phyloP scores from a whole-genome alignment of 1,140 invertebrate species.

The Papilio polyxenes region DNA sequence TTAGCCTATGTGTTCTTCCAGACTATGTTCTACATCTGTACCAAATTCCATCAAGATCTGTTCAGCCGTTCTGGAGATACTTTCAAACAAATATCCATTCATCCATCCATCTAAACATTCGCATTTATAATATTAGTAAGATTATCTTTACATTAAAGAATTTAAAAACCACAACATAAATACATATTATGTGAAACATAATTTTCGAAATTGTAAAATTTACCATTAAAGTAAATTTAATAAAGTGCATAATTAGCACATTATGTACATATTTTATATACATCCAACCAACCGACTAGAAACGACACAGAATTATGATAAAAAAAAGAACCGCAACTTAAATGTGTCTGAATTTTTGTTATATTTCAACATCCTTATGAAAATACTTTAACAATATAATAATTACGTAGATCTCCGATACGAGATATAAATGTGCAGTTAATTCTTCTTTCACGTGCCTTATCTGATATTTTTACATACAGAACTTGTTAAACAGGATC shows the following conservation, averaged over 20 bases:
- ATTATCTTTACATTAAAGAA: no score
- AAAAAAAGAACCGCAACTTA: neutral
- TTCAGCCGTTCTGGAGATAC: no score
- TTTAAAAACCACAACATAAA: no score
- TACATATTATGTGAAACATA: no score
- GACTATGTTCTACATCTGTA: no score
- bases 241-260: no score
- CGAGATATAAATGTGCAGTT: conserved; percentile 17
- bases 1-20: no score
- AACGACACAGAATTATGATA: neutral
- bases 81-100: no score
- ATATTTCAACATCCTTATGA: neutral
- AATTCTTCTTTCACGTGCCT: conserved; percentile 21
- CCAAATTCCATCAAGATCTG: no score
- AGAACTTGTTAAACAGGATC: conserved; percentile 13
- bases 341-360: neutral
- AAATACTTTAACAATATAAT: conserved; percentile 12
- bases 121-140: no score
- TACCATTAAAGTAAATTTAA: neutral
- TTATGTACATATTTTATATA: neutral
- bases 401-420: conserved; percentile 5
- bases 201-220: neutral
- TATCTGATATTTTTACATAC: conserved; percentile 12
- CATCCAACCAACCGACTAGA: no score
- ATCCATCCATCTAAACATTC: no score